Evolutionary conservation across 2,797 vertebrate genomes (phyloP), one percentile per base, ranked within the genome.

Genomic region (Graptemys geographica): DNA sequence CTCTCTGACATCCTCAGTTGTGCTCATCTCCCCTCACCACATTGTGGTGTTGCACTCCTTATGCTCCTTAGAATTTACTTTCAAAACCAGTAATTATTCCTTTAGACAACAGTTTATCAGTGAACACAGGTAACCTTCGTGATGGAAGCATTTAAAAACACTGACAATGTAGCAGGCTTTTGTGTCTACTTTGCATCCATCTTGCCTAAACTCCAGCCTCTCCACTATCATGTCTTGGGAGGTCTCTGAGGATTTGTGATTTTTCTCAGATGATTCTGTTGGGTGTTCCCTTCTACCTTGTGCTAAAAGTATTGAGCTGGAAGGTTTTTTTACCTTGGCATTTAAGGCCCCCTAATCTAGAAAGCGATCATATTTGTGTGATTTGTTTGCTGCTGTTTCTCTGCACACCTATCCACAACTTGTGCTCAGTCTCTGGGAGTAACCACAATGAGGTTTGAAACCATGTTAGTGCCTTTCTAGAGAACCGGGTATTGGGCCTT

Each of bases 161-260:
- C 62, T 11, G 51, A 44, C 65, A 79, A 86, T 78, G 6, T 7
- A 65, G 31, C 59, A 65, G 59, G 31, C 78, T 44, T 79, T 59
- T 2, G 3, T 80, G 57, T 88, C 88, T 82, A 88, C 83, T 95
- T 85, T 89, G 44, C 31, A 74, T 92, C 89, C 18, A 65, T 93
- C 93, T 94, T 57, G 86, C 81, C 86, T 44, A 37, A 90, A 51
- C 62, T 89, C 84, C 92, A 95, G 83, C 51, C 51, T 19, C 83
- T 89, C 0, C 0, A 89, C 90, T 92, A 84, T 80, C 79, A 62
- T 62, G 47, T 16, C 0, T 74, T 74, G 37, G 37, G 37, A 41
- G 69, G 69, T 44, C 23, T 11, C 69, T 23, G 41, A 41, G 19
- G 41, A 74, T 11, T 74, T 74, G 41, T 37, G 13, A 74, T 44